Percentiles rank a stretch among this genome's conserved stretches.
These are phyloP conservation scores for Pemphigus obesinymphae DNA, from an alignment of 1,140 invertebrate species.

Conservation along the genomic window DNA sequence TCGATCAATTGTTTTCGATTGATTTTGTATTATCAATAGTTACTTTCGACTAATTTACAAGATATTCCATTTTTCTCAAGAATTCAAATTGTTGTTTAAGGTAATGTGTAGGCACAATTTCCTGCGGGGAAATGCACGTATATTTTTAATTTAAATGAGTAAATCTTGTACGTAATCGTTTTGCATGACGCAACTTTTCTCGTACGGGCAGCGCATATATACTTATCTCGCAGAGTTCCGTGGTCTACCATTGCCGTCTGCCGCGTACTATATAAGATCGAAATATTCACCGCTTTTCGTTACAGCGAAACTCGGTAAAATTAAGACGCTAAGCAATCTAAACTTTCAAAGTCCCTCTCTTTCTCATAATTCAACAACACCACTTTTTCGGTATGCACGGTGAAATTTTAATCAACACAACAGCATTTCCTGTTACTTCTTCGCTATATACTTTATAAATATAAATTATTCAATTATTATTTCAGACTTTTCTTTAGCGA, in stretches of 20 bases:
- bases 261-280: neutral
- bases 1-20: no score
- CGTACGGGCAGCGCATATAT: neutral
- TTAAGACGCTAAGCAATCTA: neutral
- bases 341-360: neutral
- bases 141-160: neutral
- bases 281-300: neutral
- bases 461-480: neutral
- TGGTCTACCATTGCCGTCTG: neutral
- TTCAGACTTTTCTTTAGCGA: no score
- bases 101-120: neutral
- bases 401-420: neutral
- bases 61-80: no score
- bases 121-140: neutral
- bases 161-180: neutral
- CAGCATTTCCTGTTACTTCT: neutral
- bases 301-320: neutral
- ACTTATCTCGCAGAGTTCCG: neutral
- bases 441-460: neutral
- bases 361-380: neutral
- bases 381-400: neutral
- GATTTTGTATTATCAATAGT: no score
- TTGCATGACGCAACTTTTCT: neutral
- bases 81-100: neutral
- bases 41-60: no score